phyloP scores from a whole-genome alignment of 2,888 invertebrate species.

The Leptopilina myrica region DNA sequence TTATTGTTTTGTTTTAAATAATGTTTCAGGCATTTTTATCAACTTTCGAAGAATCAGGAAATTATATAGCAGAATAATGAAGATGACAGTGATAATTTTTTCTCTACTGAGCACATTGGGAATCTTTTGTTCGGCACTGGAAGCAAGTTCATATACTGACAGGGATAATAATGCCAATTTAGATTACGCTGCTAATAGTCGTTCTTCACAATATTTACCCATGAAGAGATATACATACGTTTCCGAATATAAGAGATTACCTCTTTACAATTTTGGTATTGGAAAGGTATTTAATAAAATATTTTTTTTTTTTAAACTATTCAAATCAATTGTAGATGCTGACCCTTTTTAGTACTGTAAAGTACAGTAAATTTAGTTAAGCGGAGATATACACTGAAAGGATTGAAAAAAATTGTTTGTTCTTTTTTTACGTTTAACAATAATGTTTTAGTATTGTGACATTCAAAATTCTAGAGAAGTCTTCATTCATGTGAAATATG shows the following conservation, averaged over 20 bases:
- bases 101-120: slow-evolving; percentile 59
- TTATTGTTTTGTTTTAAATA: background rate
- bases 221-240: slow-evolving; percentile 80
- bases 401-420: too few species aligned
- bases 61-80: slow-evolving; percentile 30
- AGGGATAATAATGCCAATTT: slow-evolving; percentile 39
- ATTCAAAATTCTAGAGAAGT: too few species aligned
- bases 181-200: slow-evolving; percentile 41
- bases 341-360: too few species aligned
- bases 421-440: too few species aligned
- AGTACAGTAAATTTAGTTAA: too few species aligned
- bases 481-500: too few species aligned
- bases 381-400: too few species aligned
- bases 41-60: background rate
- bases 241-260: slow-evolving; percentile 81
- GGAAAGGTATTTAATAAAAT: slow-evolving; percentile 64
- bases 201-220: slow-evolving; percentile 39
- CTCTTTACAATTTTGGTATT: slow-evolving; percentile 77
- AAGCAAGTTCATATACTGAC: slow-evolving; percentile 56
- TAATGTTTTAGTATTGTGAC: too few species aligned
- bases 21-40: slow-evolving; percentile 9
- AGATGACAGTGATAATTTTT: slow-evolving; percentile 56
- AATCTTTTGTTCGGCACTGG: slow-evolving; percentile 58
- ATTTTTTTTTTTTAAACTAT: too few species aligned
- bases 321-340: too few species aligned